Evolutionary conservation across 2,113 vertebrate species (phyloP).

Genomic region (Notechis scutatus): DNA sequence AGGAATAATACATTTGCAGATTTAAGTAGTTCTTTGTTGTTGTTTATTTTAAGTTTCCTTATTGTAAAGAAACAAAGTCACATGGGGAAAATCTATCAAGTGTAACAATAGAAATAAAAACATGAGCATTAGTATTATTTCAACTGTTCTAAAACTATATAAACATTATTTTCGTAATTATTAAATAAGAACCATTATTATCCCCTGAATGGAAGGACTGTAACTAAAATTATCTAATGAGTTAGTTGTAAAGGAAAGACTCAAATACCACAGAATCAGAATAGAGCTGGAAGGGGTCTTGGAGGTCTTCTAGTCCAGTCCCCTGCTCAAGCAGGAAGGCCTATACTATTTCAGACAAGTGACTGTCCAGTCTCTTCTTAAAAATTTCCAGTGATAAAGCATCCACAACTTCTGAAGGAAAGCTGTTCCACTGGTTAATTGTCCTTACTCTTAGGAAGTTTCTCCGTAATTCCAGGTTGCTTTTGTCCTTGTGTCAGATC

Average conservation of each 20-base stretch:
- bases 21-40: not conserved
- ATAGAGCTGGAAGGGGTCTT: no score
- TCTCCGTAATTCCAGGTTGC: no score
- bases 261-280: not conserved
- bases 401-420: no score
- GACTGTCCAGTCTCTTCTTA: no score
- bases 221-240: not conserved
- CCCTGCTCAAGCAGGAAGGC: no score
- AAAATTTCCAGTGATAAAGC: no score
- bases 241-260: not conserved
- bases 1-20: not conserved
- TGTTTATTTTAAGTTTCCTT: not conserved
- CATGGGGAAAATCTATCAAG: not conserved
- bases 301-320: no score
- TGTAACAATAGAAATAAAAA: not conserved
- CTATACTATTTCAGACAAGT: no score
- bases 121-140: not conserved
- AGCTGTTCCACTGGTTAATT: no score
- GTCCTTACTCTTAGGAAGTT: no score
- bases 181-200: not conserved
- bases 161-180: not conserved
- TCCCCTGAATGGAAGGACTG: no score
- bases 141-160: not conserved
- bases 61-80: not conserved
- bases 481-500: no score